Conservation (phyloP, 2,797 vertebrate genomes). For the Chanos chanos region DNA sequence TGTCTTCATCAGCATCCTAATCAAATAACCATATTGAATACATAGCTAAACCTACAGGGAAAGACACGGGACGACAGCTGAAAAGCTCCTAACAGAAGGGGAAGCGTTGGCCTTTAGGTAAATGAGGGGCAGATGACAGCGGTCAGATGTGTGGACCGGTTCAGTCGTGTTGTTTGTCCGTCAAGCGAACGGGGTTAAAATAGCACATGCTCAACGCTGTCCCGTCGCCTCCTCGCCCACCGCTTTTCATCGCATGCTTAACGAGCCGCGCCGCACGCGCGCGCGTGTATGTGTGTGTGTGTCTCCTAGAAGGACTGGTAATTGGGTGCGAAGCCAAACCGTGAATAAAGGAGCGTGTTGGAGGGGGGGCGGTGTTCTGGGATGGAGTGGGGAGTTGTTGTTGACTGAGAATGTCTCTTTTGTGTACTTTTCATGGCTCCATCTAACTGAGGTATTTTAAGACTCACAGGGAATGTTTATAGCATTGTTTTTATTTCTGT, state of each 20-base stretch:
- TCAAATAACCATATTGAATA: no score
- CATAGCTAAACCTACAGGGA: no score
- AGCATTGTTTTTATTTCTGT: no score
- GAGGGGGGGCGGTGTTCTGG: neutral
- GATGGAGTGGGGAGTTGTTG: conserved; percentile 5
- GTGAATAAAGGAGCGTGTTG: conserved; percentile 25
- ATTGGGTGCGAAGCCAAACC: no score
- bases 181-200: conserved; percentile 19
- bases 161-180: conserved; percentile 1
- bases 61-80: no score
- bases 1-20: no score
- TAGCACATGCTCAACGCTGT: conserved; percentile 48
- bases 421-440: conserved; percentile 53
- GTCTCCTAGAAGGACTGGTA: no score
- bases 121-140: conserved; percentile 18
- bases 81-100: no score
- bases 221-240: conserved; percentile 56
- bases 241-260: conserved; percentile 64
- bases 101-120: no score
- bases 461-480: neutral
- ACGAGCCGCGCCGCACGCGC: conserved; percentile 68
- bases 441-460: neutral
- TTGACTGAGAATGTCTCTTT: conserved; percentile 60
- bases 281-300: conserved; percentile 46
- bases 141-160: no score